A percentile compares a stretch with the other conserved stretches of the same genome.
phyloP scores from a whole-genome alignment of 2,113 vertebrate genomes.

The Calidris pygmaea region DNA sequence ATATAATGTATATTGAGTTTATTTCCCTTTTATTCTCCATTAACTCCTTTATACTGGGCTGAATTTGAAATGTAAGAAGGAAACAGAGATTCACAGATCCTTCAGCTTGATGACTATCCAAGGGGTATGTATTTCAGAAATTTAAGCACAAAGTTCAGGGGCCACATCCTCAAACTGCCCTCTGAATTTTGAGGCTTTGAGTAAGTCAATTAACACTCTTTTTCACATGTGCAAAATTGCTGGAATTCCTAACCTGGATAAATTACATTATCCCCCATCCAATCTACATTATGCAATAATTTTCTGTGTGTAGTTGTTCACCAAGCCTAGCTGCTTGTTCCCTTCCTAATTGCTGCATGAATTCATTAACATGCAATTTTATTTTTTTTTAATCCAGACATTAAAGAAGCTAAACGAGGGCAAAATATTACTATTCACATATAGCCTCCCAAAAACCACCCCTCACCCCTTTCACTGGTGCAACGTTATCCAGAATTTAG shows the following conservation, averaged over 20 bases:
- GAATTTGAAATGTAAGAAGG: neutral
- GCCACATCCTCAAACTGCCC: neutral
- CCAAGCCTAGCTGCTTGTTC: neutral
- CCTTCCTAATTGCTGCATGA: neutral
- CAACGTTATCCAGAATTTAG: neutral
- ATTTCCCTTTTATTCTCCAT: neutral
- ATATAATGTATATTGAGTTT: neutral
- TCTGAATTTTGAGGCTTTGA: neutral
- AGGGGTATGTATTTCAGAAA: neutral
- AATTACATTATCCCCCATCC: neutral
- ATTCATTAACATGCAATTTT: neutral
- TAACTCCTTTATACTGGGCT: neutral
- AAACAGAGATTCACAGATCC: neutral
- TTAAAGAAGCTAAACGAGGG: neutral
- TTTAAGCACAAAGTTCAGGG: neutral
- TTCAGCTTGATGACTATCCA: neutral
- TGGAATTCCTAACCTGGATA: neutral
- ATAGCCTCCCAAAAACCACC: neutral
- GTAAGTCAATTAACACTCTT: neutral
- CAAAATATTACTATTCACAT: neutral
- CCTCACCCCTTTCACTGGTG: too few relatives aligned
- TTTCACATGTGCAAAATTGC: neutral
- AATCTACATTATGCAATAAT: too few relatives aligned
- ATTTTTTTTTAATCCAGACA: neutral
- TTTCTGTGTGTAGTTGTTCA: neutral